Evolutionary conservation across 2,888 invertebrate genomes (phyloP).

Genomic region (Cabera pusaria): DNA sequence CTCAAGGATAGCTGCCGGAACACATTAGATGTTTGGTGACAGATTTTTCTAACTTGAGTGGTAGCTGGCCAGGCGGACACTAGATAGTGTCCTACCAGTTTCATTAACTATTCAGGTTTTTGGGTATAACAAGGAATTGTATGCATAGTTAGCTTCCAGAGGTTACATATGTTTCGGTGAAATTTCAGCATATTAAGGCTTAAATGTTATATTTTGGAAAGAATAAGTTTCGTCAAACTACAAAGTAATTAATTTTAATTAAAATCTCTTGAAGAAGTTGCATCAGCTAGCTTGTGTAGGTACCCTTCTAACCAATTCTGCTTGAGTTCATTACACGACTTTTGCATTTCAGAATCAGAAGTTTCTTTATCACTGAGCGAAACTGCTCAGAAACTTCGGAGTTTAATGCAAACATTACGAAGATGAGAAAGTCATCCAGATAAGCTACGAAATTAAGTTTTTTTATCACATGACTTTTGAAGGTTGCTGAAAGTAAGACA

Average conservation of each 20-base stretch:
- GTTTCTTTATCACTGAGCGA: conserved; percentile 24
- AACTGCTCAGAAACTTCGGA: conserved; percentile 24
- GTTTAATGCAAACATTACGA: conserved; percentile 27
- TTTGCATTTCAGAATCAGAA: conserved; percentile 27
- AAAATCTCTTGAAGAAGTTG: background rate
- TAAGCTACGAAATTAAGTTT: conserved; percentile 34
- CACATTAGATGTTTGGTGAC: no score
- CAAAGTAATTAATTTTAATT: background rate
- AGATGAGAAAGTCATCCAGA: conserved; percentile 32
- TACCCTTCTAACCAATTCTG: conserved; percentile 9
- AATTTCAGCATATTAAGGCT: no score
- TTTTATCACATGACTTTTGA: conserved; percentile 36
- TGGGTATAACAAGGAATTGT: no score
- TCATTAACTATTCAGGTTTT: no score
- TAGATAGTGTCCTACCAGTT: no score
- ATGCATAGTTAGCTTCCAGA: no score
- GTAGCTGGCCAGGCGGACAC: no score
- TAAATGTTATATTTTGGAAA: no score
- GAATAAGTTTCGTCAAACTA: no score
- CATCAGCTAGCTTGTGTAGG: background rate
- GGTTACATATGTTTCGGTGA: no score
- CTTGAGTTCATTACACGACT: conserved; percentile 21
- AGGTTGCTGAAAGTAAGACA: conserved; percentile 27
- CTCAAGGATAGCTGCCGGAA: no score
- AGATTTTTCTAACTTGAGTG: no score